Evolutionary conservation across 2,888 invertebrate species (phyloP).

Genomic region (Drosophila mayaguana): DNA sequence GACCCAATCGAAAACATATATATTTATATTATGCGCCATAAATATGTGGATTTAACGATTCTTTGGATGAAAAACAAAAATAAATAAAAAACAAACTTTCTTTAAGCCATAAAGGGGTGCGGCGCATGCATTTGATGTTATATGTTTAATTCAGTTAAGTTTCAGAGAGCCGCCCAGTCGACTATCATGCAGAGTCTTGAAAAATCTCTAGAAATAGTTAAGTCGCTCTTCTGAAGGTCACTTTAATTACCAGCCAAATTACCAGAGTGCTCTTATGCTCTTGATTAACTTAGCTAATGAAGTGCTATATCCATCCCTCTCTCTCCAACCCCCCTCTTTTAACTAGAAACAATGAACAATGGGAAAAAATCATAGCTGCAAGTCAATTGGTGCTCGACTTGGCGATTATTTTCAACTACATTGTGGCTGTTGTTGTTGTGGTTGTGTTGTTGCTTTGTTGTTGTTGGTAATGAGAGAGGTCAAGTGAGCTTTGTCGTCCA

Average conservation of each 20-base stretch:
- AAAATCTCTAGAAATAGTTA: conserved; percentile 8
- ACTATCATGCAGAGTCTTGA: conserved; percentile 7
- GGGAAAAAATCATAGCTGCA: conserved; percentile 4
- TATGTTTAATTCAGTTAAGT: conserved; percentile 20
- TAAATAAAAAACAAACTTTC: conserved; percentile 40
- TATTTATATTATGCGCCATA: conserved; percentile 15
- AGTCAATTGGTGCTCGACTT: conserved; percentile 31
- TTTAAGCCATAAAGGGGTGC: conserved; percentile 32
- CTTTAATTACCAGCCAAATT: conserved; percentile 28
- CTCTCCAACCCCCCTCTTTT: not conserved
- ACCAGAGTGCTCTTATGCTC: conserved; percentile 26
- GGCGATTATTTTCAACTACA: conserved; percentile 41
- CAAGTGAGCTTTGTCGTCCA: conserved; percentile 41
- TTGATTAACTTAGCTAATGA: conserved; percentile 58
- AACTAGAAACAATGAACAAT: conserved; percentile 50
- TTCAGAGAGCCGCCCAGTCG: conserved; percentile 17
- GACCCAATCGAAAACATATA: not conserved
- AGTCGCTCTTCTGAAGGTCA: conserved; percentile 41
- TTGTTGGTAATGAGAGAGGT: conserved; percentile 48
- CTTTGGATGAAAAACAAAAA: conserved; percentile 3
- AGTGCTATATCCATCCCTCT: conserved; percentile 26
- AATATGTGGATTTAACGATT: conserved; percentile 38
- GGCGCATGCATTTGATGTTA: conserved; percentile 31
- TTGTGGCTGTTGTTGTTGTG: conserved; percentile 12
- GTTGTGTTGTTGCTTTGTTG: conserved; percentile 2